Percentiles rank a stretch among this genome's conserved stretches.
phyloP scores from a whole-genome alignment of 2,888 invertebrate species.

The Mantis religiosa region DNA sequence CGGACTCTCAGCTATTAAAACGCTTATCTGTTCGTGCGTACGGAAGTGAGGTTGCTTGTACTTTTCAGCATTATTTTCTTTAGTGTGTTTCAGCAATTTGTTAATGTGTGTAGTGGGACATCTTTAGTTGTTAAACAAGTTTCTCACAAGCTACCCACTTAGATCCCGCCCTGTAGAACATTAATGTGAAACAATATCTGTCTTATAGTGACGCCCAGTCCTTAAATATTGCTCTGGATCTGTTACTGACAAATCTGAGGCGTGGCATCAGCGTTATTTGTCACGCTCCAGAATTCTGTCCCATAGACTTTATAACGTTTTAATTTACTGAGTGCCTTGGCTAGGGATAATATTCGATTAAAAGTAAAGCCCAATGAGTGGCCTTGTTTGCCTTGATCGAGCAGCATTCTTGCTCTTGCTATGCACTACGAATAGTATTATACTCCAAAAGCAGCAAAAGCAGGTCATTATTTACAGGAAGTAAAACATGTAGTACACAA shows the following conservation, averaged over 20 bases:
- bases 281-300: slow-evolving; percentile 22
- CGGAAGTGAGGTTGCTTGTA: not conserved
- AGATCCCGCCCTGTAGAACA: not conserved
- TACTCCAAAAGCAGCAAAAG: too few relatives aligned
- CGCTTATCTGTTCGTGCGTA: too few relatives aligned
- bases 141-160: not conserved
- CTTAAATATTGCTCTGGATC: not conserved
- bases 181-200: not conserved
- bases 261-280: slow-evolving; percentile 16
- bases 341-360: too few relatives aligned
- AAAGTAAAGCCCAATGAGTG: too few relatives aligned
- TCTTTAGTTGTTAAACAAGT: not conserved
- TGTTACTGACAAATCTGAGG: slow-evolving; percentile 5
- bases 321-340: not conserved
- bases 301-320: not conserved
- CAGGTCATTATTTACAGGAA: too few relatives aligned
- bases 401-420: too few relatives aligned
- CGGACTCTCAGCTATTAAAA: too few relatives aligned
- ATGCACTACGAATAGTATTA: too few relatives aligned
- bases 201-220: not conserved
- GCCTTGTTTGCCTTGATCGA: too few relatives aligned
- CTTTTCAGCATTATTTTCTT: not conserved
- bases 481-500: too few relatives aligned
- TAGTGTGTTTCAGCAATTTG: not conserved
- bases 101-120: not conserved